phyloP scores from a whole-genome alignment of 2,888 invertebrate species.

The Chesias legatella region DNA sequence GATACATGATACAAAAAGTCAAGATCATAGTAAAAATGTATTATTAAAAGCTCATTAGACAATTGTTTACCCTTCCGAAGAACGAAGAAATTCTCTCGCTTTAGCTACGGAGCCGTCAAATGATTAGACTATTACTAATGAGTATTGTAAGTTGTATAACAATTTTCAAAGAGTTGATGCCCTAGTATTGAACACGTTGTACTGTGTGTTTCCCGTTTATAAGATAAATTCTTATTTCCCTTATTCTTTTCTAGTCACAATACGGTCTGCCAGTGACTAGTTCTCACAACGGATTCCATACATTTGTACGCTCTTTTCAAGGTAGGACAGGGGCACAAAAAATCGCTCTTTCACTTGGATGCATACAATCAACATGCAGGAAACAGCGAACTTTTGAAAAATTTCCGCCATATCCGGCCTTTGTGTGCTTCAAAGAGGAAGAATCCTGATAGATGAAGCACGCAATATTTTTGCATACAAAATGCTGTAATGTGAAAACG shows the following conservation, averaged over 20 bases:
- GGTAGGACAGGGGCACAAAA: conserved; percentile 44
- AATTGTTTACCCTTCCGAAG: too few relatives aligned
- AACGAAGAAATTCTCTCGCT: too few relatives aligned
- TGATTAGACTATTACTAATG: too few relatives aligned
- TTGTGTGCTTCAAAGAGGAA: conserved; percentile 52
- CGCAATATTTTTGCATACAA: background rate
- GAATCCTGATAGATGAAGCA: conserved; percentile 7
- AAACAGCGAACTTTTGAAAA: conserved; percentile 73
- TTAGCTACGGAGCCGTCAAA: too few relatives aligned
- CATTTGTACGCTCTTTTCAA: conserved; percentile 39
- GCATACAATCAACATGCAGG: conserved; percentile 76
- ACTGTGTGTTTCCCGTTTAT: too few relatives aligned
- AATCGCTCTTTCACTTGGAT: conserved; percentile 65
- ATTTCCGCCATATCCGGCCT: conserved; percentile 69
- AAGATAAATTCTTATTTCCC: background rate
- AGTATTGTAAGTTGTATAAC: too few relatives aligned
- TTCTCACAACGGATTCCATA: conserved; percentile 17
- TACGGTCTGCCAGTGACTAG: conserved; percentile 33
- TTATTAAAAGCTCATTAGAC: too few relatives aligned
- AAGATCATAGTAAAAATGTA: too few relatives aligned
- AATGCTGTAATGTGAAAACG: too few relatives aligned
- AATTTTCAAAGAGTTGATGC: too few relatives aligned
- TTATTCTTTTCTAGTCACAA: conserved; percentile 5
- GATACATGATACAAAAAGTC: too few relatives aligned
- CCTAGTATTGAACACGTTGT: too few relatives aligned